These are phyloP conservation scores for Melanocharis versteri DNA, from an alignment of 2,113 vertebrate genomes.

Conservation along the genomic window DNA sequence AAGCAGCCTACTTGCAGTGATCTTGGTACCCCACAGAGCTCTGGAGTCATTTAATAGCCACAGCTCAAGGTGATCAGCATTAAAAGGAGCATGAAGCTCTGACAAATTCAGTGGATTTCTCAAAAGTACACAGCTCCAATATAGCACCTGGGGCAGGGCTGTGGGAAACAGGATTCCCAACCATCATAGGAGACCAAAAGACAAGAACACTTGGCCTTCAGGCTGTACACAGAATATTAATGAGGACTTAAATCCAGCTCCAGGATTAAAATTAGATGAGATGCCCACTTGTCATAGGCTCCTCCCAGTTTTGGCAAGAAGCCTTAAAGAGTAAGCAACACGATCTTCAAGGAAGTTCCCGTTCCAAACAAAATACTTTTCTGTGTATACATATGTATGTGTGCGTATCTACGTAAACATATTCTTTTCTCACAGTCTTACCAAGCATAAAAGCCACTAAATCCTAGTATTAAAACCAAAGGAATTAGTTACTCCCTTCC, in stretches of 20 bases:
- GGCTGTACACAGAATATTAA: background rate
- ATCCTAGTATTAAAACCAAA: background rate
- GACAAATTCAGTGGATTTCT: background rate
- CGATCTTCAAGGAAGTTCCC: background rate
- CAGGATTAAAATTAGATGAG: background rate
- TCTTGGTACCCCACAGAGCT: background rate
- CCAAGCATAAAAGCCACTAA: background rate
- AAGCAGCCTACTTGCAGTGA: background rate
- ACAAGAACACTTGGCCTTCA: background rate
- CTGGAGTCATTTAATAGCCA: background rate
- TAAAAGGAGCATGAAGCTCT: background rate
- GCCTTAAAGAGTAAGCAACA: background rate
- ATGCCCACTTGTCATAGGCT: background rate
- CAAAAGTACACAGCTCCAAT: fast-evolving
- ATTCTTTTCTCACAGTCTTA: background rate
- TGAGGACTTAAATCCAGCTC: background rate
- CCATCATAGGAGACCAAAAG: background rate
- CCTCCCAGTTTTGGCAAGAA: background rate
- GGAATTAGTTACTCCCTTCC: background rate
- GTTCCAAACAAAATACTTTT: background rate
- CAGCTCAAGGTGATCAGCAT: background rate
- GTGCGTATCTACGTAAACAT: background rate
- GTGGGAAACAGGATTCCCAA: background rate
- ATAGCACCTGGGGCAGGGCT: background rate
- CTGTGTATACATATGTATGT: background rate